A percentile compares a stretch with the other conserved stretches of the same genome.
Conservation (phyloP, 1,140 invertebrate species). For the Sycophaga agraensis region DNA sequence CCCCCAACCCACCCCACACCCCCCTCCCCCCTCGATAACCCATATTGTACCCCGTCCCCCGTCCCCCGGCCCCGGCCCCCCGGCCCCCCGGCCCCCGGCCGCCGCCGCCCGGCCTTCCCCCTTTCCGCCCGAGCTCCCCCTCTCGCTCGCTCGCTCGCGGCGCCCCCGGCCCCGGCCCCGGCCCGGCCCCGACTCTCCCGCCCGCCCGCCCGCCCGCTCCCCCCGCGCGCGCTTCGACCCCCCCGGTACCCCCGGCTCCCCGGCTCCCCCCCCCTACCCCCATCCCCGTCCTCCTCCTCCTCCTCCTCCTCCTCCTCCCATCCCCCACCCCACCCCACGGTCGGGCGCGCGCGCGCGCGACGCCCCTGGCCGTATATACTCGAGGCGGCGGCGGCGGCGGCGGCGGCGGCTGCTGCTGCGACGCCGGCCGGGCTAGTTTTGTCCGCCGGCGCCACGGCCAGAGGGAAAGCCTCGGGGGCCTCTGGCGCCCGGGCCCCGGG, state of each 20-base stretch:
- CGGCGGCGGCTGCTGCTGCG: constrained; percentile 2
- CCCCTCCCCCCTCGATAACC: constrained; percentile 55
- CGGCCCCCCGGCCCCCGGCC: constrained; percentile 32
- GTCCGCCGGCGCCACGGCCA: constrained; percentile 42
- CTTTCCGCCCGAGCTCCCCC: constrained; percentile 10
- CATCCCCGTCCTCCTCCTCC: constrained; percentile 35
- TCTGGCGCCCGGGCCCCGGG: constrained; percentile 29
- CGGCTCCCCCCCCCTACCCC: constrained; percentile 31
- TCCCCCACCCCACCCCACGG: not conserved
- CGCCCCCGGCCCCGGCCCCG: too few species aligned
- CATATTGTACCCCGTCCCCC: constrained; percentile 55
- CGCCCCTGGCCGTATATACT: constrained; percentile 57
- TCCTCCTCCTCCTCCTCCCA: constrained; percentile 26
- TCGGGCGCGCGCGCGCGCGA: constrained; percentile 33
- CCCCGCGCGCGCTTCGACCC: constrained; percentile 34
- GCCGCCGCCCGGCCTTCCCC: not conserved
- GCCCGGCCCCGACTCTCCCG: not conserved
- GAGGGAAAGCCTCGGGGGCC: constrained; percentile 46
- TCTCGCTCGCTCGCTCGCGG: constrained; percentile 33
- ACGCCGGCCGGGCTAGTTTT: constrained; percentile 48
- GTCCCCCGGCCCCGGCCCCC: constrained; percentile 27
- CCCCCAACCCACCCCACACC: constrained; percentile 50
- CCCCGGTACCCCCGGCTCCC: constrained; percentile 42
- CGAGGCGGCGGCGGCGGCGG: constrained; percentile 33
- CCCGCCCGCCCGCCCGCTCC: not conserved